Percentiles rank a stretch among this genome's conserved stretches.
phyloP scores from a whole-genome alignment of 2,113 vertebrate genomes.

The Neolamprologus hecqui region DNA sequence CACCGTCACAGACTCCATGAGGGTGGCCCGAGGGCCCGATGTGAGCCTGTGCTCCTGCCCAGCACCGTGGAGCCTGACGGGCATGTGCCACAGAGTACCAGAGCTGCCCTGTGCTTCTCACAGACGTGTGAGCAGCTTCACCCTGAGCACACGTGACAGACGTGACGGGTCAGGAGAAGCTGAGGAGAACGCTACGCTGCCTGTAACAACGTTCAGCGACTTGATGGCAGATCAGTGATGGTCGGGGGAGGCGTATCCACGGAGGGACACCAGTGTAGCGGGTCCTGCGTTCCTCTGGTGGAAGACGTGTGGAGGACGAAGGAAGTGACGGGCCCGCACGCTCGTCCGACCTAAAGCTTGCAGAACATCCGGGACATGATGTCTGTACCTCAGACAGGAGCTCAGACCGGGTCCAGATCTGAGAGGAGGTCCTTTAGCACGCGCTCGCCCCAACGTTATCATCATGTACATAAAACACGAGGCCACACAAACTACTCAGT shows the following conservation, averaged over 20 bases:
- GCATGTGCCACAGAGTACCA: not conserved
- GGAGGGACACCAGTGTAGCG: not conserved
- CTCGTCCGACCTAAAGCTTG: not conserved
- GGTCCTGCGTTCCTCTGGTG: not conserved
- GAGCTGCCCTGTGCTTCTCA: not conserved
- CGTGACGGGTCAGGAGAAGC: not conserved
- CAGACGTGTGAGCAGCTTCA: not conserved
- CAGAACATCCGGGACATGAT: not conserved
- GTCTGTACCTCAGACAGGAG: not conserved
- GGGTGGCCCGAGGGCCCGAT: not conserved
- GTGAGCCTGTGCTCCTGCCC: not conserved
- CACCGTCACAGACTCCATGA: not conserved
- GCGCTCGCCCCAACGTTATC: not conserved
- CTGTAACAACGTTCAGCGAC: not conserved
- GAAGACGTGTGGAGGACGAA: not conserved
- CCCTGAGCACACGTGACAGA: not conserved
- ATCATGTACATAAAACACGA: not conserved
- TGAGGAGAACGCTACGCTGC: not conserved
- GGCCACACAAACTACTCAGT: not conserved
- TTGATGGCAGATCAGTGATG: not conserved
- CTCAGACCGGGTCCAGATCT: not conserved
- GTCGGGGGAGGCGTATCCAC: not conserved
- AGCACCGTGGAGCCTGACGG: not conserved
- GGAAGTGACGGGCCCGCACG: not conserved
- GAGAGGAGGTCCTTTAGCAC: not conserved